Evolutionary conservation across 2,888 invertebrate species (phyloP).

Genomic region (Epinotia brunnichana): DNA sequence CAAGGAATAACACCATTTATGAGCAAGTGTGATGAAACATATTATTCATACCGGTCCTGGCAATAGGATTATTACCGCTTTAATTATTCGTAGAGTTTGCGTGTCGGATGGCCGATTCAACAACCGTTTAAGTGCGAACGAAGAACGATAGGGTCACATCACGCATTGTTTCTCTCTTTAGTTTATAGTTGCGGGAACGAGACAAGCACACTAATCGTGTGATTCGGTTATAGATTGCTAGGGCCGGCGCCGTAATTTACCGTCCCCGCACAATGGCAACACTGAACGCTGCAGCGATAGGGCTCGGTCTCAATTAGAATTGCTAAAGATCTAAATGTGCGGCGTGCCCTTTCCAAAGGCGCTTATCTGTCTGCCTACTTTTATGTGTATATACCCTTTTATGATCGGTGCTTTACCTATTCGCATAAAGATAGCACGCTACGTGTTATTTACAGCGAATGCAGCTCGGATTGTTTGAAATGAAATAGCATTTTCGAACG

Average conservation of each 20-base stretch:
- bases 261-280: constrained; percentile 53
- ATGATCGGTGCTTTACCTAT: constrained; percentile 25
- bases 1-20: too few relatives aligned
- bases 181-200: constrained; percentile 25
- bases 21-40: too few relatives aligned
- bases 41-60: constrained; percentile 52
- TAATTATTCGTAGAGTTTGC: constrained; percentile 61
- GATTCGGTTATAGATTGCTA: constrained; percentile 32
- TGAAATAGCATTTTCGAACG: constrained; percentile 11
- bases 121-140: constrained; percentile 33
- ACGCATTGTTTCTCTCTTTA: constrained; percentile 13
- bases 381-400: constrained; percentile 36
- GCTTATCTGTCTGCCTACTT: constrained; percentile 42
- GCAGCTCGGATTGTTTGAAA: constrained; percentile 13
- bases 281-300: constrained; percentile 56
- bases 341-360: constrained; percentile 55
- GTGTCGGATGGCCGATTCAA: constrained; percentile 49
- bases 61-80: constrained; percentile 58
- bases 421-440: constrained; percentile 27
- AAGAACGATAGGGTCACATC: constrained; percentile 26
- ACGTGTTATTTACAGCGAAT: constrained; percentile 28
- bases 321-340: constrained; percentile 60
- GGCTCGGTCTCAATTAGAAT: constrained; percentile 61
- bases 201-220: constrained; percentile 23
- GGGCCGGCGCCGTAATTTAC: constrained; percentile 53